A percentile compares a stretch with the other conserved stretches of the same genome.
Conservation (phyloP, 2,888 invertebrate genomes). For the Listrodromus nycthemerus region DNA sequence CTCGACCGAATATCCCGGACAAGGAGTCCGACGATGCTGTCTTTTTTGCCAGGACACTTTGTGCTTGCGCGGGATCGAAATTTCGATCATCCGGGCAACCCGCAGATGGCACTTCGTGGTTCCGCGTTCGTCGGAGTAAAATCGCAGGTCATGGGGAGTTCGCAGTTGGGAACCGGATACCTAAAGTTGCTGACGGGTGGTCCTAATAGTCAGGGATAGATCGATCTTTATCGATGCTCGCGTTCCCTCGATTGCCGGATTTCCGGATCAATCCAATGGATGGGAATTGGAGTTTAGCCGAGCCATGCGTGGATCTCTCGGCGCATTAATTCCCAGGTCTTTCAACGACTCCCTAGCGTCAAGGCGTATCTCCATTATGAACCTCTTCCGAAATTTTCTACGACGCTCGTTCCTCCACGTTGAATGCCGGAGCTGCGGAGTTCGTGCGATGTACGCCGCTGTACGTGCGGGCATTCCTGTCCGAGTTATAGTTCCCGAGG, state of each 20-base stretch:
- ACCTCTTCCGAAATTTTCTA: slow-evolving; percentile 7
- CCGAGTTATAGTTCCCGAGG: slow-evolving; percentile 53
- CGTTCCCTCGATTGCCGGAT: neutral
- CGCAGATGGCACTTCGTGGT: neutral
- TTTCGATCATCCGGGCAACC: neutral
- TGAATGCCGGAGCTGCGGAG: slow-evolving; percentile 3
- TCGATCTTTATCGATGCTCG: neutral
- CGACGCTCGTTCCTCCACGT: slow-evolving; percentile 3
- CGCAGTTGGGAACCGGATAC: neutral
- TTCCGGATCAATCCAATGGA: neutral
- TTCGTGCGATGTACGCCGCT: slow-evolving; percentile 11
- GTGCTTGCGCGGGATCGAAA: neutral
- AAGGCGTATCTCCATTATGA: slow-evolving; percentile 16
- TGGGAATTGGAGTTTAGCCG: neutral
- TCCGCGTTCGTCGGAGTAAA: neutral
- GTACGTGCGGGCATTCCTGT: slow-evolving; percentile 23
- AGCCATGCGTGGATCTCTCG: neutral
- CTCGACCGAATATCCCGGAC: neutral
- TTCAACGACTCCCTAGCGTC: slow-evolving; percentile 9
- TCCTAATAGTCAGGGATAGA: neutral
- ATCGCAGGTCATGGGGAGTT: neutral
- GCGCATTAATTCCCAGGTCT: slow-evolving; percentile 29
- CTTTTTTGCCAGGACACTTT: neutral
- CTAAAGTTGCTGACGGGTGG: neutral
- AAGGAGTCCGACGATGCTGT: neutral